A percentile compares a stretch with the other conserved stretches of the same genome.
phyloP scores from a whole-genome alignment of 2,888 invertebrate genomes.

The Listrodromus nycthemerus region DNA sequence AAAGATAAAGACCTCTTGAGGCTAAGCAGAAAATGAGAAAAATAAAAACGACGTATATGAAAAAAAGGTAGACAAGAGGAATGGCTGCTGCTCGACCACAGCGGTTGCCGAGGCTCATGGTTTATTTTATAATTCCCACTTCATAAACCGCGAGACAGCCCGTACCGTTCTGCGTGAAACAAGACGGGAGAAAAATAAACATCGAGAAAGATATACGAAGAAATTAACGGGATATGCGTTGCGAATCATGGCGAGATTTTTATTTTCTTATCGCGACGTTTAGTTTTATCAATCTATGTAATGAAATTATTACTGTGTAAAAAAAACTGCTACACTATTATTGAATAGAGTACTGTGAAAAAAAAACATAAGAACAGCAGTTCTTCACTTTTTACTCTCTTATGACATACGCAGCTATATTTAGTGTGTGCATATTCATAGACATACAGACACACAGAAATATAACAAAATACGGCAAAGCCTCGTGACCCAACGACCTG shows the following conservation, averaged over 20 bases:
- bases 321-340: conserved; percentile 1
- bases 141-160: conserved; percentile 17
- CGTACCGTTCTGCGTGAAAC: conserved; percentile 1
- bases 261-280: neutral
- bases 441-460: neutral
- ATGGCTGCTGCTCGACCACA: conserved; percentile 31
- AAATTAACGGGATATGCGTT: conserved; percentile 18
- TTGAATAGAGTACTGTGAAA: neutral
- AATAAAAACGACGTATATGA: conserved; percentile 11
- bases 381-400: conserved; percentile 29
- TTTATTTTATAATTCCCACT: conserved; percentile 48
- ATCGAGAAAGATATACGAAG: neutral
- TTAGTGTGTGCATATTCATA: conserved; percentile 15
- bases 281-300: neutral
- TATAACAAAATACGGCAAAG: conserved; percentile 8
- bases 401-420: neutral
- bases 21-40: conserved; percentile 21
- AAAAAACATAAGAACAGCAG: conserved; percentile 7
- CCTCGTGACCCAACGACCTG: conserved; percentile 63
- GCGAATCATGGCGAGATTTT: conserved; percentile 1
- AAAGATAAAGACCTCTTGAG: conserved; percentile 14
- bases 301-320: neutral
- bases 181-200: conserved; percentile 8
- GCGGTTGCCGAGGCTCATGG: conserved; percentile 11
- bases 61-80: conserved; percentile 8